Conservation (phyloP, 1,140 invertebrate species). For the Colletes latitarsis region DNA sequence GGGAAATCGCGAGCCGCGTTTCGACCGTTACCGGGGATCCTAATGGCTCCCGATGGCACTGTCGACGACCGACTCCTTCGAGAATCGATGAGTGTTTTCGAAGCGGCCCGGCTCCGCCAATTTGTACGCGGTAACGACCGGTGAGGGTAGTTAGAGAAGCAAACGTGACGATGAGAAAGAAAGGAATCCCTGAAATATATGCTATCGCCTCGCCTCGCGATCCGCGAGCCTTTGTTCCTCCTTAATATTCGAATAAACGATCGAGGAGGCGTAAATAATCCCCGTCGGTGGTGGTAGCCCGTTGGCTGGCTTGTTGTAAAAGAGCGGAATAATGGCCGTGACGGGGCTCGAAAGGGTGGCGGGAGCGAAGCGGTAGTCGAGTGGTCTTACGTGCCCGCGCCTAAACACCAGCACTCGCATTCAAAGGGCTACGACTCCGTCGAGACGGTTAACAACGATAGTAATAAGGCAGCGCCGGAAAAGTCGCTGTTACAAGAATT, state of each 20-base stretch:
- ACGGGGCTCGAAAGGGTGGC: background rate
- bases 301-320: conserved; percentile 4
- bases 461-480: conserved; percentile 22
- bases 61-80: conserved; percentile 45
- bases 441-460: conserved; percentile 39
- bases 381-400: conserved; percentile 43
- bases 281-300: conserved; percentile 3
- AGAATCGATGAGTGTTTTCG: conserved; percentile 55
- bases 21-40: conserved; percentile 35
- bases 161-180: no score
- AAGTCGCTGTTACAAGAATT: conserved; percentile 5
- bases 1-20: conserved; percentile 45
- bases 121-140: background rate
- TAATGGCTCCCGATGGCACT: conserved; percentile 53
- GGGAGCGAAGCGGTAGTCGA: conserved; percentile 2
- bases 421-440: conserved; percentile 2
- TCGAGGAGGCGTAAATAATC: conserved; percentile 30
- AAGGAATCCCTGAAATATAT: no score
- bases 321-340: conserved; percentile 35
- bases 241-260: background rate
- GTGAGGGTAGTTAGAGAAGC: no score
- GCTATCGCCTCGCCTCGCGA: no score
- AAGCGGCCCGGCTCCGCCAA: conserved; percentile 9
- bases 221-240: no score
- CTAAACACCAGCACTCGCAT: conserved; percentile 35